Evolutionary conservation across 2,113 vertebrate species (phyloP).

Genomic region (Boleophthalmus pectinirostris): DNA sequence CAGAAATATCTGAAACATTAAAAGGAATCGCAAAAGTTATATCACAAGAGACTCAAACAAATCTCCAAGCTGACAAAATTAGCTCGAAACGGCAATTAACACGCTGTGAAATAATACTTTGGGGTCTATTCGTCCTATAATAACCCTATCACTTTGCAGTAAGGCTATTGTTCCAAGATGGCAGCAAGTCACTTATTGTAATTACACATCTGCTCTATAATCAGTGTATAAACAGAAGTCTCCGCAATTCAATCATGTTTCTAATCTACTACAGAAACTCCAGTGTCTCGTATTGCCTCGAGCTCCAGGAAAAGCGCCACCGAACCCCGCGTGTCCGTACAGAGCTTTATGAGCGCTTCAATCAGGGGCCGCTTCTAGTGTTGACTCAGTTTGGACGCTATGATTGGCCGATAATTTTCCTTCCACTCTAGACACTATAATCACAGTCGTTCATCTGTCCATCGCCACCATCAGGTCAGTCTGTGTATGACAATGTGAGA

Average conservation of each 20-base stretch:
- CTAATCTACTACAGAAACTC: slow-evolving; percentile 14
- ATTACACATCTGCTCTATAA: slow-evolving; percentile 15
- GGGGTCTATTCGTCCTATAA: neutral
- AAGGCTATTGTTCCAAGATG: neutral
- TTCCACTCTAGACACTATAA: slow-evolving; percentile 24
- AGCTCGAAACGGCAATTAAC: neutral
- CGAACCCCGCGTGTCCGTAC: neutral
- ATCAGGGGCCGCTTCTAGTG: slow-evolving; percentile 11
- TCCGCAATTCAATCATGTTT: slow-evolving; percentile 21
- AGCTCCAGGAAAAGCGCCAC: slow-evolving; percentile 3
- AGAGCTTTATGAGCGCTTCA: slow-evolving; percentile 6
- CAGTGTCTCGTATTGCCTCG: neutral
- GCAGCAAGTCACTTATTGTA: neutral
- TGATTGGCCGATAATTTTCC: slow-evolving; percentile 30
- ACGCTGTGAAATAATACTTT: slow-evolving; percentile 1
- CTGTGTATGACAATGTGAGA: slow-evolving; percentile 9
- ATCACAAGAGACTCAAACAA: neutral
- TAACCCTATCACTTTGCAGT: neutral
- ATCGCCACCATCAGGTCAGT: slow-evolving; percentile 16
- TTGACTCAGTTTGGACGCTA: neutral
- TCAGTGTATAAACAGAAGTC: neutral
- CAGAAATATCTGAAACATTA: too few species aligned
- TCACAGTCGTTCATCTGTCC: slow-evolving; percentile 18
- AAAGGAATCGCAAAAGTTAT: too few species aligned
- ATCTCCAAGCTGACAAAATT: neutral